Base-by-base conservation (phyloP, 2,797 vertebrate species). In the Caiman crocodilus region DNA sequence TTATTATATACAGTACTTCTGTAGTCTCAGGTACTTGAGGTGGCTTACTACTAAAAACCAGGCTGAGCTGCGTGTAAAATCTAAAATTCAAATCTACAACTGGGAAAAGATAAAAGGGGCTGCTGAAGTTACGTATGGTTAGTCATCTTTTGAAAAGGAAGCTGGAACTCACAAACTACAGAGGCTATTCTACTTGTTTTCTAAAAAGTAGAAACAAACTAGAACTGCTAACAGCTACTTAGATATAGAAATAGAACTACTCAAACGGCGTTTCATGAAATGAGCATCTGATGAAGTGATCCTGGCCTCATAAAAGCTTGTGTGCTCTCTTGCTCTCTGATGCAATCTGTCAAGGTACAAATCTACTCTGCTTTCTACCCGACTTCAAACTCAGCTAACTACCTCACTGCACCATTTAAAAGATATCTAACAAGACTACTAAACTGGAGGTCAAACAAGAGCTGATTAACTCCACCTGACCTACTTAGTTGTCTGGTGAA, bases 111-210 rank as follows among this genome's bases (percentile, higher is more conserved):
- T 73, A 9, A 50, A 15, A 14, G 23, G 35, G 14, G 21, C 1
- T 7, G 26, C 7, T 73, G 35, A 73, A 73, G 35, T 42, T 13
- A 50, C 26, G 25, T 42, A 73, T 14, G 42, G 32, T 42, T 21
- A 25, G 15, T 3, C 15, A 20, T 64, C 42, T 69, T 60, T 25
- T 16, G 75, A 30, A 30, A n/a, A 74, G 56, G 5, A 2, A 7
- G 14, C 35, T 59, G 35, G 2, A 28, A 67, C 0, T 32, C 21
- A 14, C 23, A 10, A 14, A 18, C 28, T n/a, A 26, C 6, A 1
- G 42, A 21, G 67, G 35, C 25, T 71, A 23, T 25, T 73, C 15
- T 50, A 9, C 42, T 73, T 42, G 6, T 14, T 23, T 16, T 14
- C 25, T 42, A 20, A 42, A 4, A 71, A 14, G 14, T 9, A 23